Evolutionary conservation across 2,113 vertebrate species (phyloP).

Genomic region (Crypturellus undulatus): DNA sequence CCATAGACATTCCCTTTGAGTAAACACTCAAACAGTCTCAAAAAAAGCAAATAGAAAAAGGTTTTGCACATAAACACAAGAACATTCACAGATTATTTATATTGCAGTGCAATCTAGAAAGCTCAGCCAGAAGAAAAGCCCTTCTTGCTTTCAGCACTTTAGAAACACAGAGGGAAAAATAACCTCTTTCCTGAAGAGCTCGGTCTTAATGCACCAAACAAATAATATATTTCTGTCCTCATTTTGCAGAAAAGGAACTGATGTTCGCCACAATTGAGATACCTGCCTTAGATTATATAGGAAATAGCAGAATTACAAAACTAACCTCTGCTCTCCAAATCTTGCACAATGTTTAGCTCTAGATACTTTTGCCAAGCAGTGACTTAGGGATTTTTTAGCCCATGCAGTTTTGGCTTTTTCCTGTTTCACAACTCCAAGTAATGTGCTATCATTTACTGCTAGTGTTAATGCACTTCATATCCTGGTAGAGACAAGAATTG

Average conservation of each 20-base stretch:
- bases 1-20: neutral
- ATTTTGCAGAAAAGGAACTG: neutral
- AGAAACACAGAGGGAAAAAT: neutral
- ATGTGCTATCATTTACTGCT: neutral
- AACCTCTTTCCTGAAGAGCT: neutral
- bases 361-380: neutral
- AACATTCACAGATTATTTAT: neutral
- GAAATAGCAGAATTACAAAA: neutral
- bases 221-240: neutral
- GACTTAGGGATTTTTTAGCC: neutral
- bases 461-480: neutral
- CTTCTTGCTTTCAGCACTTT: conserved; percentile 32
- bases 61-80: conserved; percentile 23
- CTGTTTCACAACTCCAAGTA: neutral
- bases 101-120: neutral
- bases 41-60: conserved; percentile 26
- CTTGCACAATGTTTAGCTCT: neutral
- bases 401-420: neutral
- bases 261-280: neutral
- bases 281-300: neutral
- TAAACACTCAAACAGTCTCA: conserved; percentile 16
- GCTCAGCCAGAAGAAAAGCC: conserved; percentile 41
- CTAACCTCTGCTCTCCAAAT: neutral
- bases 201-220: neutral
- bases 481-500: neutral